A percentile compares a stretch with the other conserved stretches of the same genome.
These are phyloP conservation scores for Ctenoplectra terminalis DNA, from an alignment of 1,140 invertebrate genomes.

Conservation along the genomic window DNA sequence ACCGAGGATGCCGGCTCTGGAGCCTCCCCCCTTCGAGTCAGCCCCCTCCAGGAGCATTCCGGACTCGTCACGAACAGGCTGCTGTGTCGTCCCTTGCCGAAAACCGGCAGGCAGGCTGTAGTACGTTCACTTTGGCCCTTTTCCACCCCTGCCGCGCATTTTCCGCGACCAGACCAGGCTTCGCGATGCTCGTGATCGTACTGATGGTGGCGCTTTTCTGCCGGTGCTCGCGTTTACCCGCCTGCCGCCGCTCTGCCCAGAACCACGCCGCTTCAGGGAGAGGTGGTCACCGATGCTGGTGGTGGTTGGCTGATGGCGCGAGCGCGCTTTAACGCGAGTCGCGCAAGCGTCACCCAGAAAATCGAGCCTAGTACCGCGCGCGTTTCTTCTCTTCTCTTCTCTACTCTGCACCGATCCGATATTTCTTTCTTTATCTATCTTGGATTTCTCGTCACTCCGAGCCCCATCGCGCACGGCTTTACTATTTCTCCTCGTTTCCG, in stretches of 20 bases:
- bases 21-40: conserved; percentile 14
- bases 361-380: conserved; percentile 54
- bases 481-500: conserved; percentile 28
- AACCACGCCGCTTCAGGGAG: neutral
- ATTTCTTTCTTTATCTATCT: neutral
- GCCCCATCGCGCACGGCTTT: neutral
- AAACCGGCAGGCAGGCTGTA: conserved; percentile 15
- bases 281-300: neutral
- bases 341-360: conserved; percentile 79
- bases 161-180: conserved; percentile 46
- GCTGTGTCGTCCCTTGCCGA: conserved; percentile 37
- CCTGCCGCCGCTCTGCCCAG: conserved; percentile 17
- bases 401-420: neutral
- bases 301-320: conserved; percentile 29
- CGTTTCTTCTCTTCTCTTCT: conserved; percentile 7
- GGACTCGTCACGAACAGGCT: conserved; percentile 40
- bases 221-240: conserved; percentile 27
- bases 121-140: conserved; percentile 24
- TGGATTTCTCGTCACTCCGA: too few relatives aligned
- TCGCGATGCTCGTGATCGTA: conserved; percentile 47
- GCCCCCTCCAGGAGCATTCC: conserved; percentile 24
- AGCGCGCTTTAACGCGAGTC: conserved; percentile 13
- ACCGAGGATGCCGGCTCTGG: conserved; percentile 48
- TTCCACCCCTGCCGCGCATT: conserved; percentile 70
- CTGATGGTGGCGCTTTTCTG: conserved; percentile 46